A percentile compares a stretch with the other conserved stretches of the same genome.
phyloP scores from a whole-genome alignment of 2,113 vertebrate species.

The Butorides virescens region DNA sequence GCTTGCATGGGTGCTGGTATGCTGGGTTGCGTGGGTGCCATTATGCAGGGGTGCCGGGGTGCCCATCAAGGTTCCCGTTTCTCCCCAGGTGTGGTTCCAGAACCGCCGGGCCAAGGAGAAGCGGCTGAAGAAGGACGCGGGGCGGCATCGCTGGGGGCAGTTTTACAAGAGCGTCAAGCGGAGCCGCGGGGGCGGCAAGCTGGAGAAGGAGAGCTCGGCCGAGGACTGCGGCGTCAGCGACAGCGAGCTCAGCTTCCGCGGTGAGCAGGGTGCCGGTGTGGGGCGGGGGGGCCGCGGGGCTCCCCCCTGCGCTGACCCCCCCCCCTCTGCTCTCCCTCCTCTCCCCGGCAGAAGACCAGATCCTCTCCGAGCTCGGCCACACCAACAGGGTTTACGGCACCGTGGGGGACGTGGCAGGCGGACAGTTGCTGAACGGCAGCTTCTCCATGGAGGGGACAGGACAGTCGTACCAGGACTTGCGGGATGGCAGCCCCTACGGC shows the following conservation, averaged over 20 bases:
- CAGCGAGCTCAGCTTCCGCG: conserved; percentile 97
- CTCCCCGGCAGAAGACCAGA: conserved; percentile 89
- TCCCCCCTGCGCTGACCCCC: not conserved
- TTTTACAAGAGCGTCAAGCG: conserved; percentile 96
- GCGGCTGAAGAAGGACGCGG: conserved; percentile 95
- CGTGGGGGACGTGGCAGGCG: conserved; percentile 83
- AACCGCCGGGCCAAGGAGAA: conserved; percentile 97
- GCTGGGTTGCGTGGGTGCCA: not conserved
- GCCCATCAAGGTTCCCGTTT: accelerated
- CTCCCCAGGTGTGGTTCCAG: conserved; percentile 94
- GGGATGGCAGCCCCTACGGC: conserved; percentile 91
- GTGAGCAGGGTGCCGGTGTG: conserved; percentile 60
- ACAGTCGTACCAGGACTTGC: conserved; percentile 91
- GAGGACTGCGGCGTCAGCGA: conserved; percentile 97
- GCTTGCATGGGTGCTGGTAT: not conserved
- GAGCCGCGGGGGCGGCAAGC: conserved; percentile 84
- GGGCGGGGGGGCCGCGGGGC: accelerated
- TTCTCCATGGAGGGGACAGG: conserved; percentile 90
- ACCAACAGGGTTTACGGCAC: conserved; percentile 88
- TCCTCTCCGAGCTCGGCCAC: conserved; percentile 93
- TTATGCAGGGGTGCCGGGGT: no score
- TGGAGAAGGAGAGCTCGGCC: conserved; percentile 94
- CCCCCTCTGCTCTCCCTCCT: conserved; percentile 49
- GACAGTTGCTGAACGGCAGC: conserved; percentile 86
- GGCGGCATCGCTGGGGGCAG: conserved; percentile 97